Base-by-base conservation (phyloP, 2,888 invertebrate genomes). In the Cryptocephalus primarius region DNA sequence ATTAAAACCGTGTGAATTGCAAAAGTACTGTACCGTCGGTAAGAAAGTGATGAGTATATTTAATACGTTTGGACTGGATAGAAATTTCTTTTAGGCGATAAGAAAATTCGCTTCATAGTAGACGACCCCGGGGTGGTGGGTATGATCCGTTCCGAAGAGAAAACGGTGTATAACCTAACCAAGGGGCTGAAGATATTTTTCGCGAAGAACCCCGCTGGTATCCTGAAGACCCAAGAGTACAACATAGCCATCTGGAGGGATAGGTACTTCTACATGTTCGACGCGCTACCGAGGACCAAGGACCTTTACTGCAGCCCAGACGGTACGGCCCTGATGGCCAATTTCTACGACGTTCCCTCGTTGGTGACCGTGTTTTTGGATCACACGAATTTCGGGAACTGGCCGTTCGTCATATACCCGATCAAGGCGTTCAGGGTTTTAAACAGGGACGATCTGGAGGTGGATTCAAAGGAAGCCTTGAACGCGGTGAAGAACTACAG, bases 181-280 rank as follows among this genome's bases (percentile, higher is more conserved):
- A 72, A 76, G 55, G 79, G 76, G 1, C 54, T 79, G 14, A 73
- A 70, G 43, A 73, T 77, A 6, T 79, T 78, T 59, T 79, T 78
- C 55, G 67, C 68, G 42, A 71, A 73, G 13, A 72, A 77, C 56
- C 65, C 71, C 11, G 73, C 77, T 13, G 78, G 77, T 0, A 61
- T 79, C 45, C 60, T 80, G 2, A 63, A 66, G 50, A 66, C 69
- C 0, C 55, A 63, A 12, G 59, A 62, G n/a, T 44, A 63, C 8
- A 75, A 75, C 61, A 60, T 78, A 10, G 72, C 74, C 0, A 73
- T 79, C 53, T 79, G 78, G 81, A 79, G 75, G 46, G 60, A 64
- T 52, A 77, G 76, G 54, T 72, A 75, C 50, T 82, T 69, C 60
- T 80, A 79, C 50, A 73, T 83, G 53, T 83, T 82, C 57, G 83